phyloP scores from a whole-genome alignment of 2,113 vertebrate genomes.

The Phasianus colchicus region DNA sequence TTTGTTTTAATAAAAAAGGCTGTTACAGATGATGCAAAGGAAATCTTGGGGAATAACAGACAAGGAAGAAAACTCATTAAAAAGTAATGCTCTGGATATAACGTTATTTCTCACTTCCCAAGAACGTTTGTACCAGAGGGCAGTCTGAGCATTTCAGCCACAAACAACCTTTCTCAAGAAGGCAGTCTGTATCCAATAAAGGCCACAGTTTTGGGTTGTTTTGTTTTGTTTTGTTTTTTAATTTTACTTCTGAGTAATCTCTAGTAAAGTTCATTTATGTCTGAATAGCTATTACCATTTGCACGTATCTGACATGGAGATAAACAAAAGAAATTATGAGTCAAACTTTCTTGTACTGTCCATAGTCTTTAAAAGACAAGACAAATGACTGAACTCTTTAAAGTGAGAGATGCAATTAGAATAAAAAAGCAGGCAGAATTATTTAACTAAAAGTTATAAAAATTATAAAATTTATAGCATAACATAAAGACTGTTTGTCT shows the following conservation, averaged over 20 bases:
- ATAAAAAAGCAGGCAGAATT: background rate
- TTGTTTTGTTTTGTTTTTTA: too few species aligned
- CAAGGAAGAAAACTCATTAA: background rate
- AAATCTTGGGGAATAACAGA: background rate
- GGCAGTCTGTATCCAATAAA: background rate
- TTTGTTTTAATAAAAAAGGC: background rate
- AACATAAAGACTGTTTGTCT: background rate
- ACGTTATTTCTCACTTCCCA: background rate
- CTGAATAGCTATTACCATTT: background rate
- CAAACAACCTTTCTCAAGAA: background rate
- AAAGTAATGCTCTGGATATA: background rate
- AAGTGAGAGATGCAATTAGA: background rate
- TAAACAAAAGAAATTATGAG: background rate
- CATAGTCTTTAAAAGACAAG: background rate
- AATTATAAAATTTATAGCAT: too few species aligned
- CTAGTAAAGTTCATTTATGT: background rate
- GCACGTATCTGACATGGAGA: background rate
- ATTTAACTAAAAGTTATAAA: background rate
- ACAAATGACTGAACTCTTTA: background rate
- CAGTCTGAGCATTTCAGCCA: background rate
- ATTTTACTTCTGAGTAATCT: background rate
- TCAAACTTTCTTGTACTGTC: background rate
- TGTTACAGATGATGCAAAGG: background rate
- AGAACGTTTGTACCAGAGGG: background rate
- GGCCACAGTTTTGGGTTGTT: background rate